These are phyloP conservation scores for Amphipoea lucens DNA, from an alignment of 2,888 invertebrate genomes.

Conservation along the genomic window DNA sequence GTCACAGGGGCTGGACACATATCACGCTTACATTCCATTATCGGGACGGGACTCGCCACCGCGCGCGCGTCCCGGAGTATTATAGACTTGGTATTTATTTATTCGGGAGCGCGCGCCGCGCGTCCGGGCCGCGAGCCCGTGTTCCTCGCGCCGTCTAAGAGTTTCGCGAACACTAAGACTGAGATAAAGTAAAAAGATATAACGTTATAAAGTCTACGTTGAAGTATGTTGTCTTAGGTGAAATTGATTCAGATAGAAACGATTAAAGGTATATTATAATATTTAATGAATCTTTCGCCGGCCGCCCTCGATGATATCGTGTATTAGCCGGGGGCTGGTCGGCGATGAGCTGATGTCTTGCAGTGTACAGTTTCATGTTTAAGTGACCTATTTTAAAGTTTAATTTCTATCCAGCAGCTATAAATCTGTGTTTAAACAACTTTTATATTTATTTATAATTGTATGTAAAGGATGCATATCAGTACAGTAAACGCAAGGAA, in stretches of 20 bases:
- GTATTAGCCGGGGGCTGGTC: constrained; percentile 55
- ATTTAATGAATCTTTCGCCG: constrained; percentile 86
- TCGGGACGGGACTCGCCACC: constrained; percentile 85
- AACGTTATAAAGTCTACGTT: constrained; percentile 89
- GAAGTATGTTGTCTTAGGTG: constrained; percentile 89
- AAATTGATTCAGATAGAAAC: constrained; percentile 89
- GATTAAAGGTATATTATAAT: constrained; percentile 87
- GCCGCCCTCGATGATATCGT: constrained; percentile 60
- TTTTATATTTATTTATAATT: constrained; percentile 88
- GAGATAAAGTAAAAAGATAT: constrained; percentile 88
- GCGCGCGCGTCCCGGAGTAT: constrained; percentile 85
- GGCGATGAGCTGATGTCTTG: constrained; percentile 80
- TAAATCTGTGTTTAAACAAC: constrained; percentile 89
- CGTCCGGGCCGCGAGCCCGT: constrained; percentile 70
- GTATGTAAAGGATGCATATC: constrained; percentile 87
- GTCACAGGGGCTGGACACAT: constrained; percentile 66
- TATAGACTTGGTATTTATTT: constrained; percentile 89
- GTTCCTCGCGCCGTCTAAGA: constrained; percentile 86
- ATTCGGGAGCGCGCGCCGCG: constrained; percentile 78
- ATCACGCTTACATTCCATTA: constrained; percentile 90
- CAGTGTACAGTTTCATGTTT: constrained; percentile 87
- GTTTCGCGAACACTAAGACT: constrained; percentile 90
- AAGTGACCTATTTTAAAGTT: constrained; percentile 86
- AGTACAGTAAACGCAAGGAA: constrained; percentile 87
- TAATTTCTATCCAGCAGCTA: constrained; percentile 88